Base-by-base conservation (phyloP, 2,888 invertebrate species). In the Autographa gamma region DNA sequence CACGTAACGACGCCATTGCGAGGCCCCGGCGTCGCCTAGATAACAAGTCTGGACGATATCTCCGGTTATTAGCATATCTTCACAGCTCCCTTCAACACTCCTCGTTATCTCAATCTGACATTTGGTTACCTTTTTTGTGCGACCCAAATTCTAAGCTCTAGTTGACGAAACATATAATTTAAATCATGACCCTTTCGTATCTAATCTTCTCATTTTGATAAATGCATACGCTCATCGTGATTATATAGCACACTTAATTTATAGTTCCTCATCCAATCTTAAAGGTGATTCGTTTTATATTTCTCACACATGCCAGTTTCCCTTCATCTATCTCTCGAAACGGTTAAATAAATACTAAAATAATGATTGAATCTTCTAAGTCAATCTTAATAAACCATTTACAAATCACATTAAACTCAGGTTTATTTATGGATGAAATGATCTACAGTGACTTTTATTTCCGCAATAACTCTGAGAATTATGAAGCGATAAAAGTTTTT, bases 21-120 rank as follows among this genome's bases (percentile, higher is more conserved):
- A 67, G 77, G 66, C 71, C 73, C 73, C 74, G 79, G 69, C 81
- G 82, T 63, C 81, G 73, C 69, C 78, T 82, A 87, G 89, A 91
- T 91, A 91, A 87, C 84, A 71, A 71, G 79, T 74, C 84, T 83
- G 85, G 79, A 78, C 76, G 83, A 89, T 90, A 88, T 86, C 86
- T 69, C 79, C 79, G 74, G 85, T 80, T 83, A 89, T 89, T 88
- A 87, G 85, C 86, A 84, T 90, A 89, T 88, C 88, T 88, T 79
- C 81, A 83, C 66, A 68, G 74, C 74, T 70, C 66, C 67, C 64
- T 76, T 77, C 71, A 73, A 73, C 77, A 76, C 71, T 76, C 71
- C 66, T 63, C 60, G 52, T 64, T 78, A 84, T 82, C 74, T 71
- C 63, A 63, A 67, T 59, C 75, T 70, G 66, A 67, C 71, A 72